These are phyloP conservation scores for Anadara kagoshimensis DNA, from an alignment of 1,140 invertebrate genomes.

Conservation along the genomic window DNA sequence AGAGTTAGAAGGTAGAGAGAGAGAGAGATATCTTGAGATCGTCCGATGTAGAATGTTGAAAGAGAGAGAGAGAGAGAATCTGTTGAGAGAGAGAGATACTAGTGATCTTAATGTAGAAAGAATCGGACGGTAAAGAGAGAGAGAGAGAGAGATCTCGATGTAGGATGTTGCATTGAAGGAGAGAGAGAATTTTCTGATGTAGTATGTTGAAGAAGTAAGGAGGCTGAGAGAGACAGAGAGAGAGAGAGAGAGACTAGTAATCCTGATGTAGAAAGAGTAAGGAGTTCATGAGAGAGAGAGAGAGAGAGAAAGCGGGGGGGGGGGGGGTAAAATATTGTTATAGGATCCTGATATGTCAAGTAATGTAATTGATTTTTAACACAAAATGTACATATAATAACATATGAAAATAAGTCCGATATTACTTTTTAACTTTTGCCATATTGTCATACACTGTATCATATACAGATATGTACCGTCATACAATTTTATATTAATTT, in stretches of 20 bases:
- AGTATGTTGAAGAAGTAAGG: too few species aligned
- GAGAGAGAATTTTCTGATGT: too few species aligned
- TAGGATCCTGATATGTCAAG: neutral
- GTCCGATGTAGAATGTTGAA: neutral
- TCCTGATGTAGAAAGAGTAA: neutral
- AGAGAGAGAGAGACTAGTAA: neutral
- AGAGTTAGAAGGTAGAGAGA: conserved; percentile 53
- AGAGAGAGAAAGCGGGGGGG: neutral
- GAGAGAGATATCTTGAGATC: neutral
- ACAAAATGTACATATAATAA: neutral
- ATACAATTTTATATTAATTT: too few species aligned
- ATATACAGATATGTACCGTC: too few species aligned
- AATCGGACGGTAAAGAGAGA: neutral
- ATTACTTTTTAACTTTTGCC: neutral
- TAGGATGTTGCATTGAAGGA: neutral
- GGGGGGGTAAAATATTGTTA: neutral
- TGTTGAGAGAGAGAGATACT: neutral
- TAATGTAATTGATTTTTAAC: too few species aligned
- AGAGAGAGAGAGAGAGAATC: neutral
- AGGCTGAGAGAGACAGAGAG: neutral
- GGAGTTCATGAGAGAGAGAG: neutral
- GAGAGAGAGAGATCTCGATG: neutral
- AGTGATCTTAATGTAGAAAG: neutral
- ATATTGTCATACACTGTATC: too few species aligned
- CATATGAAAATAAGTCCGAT: neutral